Base-by-base conservation (phyloP, 2,888 invertebrate species). In the Oegoconia quadripuncta region DNA sequence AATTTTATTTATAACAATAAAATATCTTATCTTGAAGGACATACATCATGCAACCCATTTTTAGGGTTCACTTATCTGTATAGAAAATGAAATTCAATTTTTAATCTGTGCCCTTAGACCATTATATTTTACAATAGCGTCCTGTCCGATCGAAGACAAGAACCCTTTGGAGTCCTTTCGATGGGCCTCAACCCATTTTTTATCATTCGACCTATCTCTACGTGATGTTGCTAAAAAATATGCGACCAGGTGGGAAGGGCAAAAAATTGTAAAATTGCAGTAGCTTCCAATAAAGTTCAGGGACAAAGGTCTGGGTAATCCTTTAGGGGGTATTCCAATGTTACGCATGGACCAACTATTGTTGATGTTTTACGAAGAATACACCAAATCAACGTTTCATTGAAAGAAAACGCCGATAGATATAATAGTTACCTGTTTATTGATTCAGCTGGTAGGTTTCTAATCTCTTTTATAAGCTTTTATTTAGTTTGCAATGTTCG, bases 181-280 rank as follows among this genome's bases (percentile, higher is more conserved):
- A 55, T 58, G 46, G 44, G 54, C 58, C 59, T 52, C 51, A 48
- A 55, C 58, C 52, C 57, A 64, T 74, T 75, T 75, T 79, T 78
- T 74, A 72, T 74, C 65, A 60, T 52, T 59, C 70, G 67, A 73
- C 72, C 72, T 76, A 74, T 80, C 74, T 72, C 53, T 49, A 50
- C 62, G 59, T 76, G 76, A 77, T 68, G 48, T 48, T 46, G 69
- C 68, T 63, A 73, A 81, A 82, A 80, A 80, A 72, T 57, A 41
- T 26, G 60, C 56, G 58, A 66, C 83, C 83, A 81, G 83, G 80
- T 83, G 82, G 50, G 52, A 47, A 36, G 14, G 42, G 29, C 47
- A 57, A 64, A 60, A 62, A 61, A 54, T 48, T 17, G 14, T 28
- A 69, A 73, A 63, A 55, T 41, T 46, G 63, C 60, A 50, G 45